A percentile compares a stretch with the other conserved stretches of the same genome.
Conservation (phyloP, 2,888 invertebrate genomes). For the Balanococcus diminutus region DNA sequence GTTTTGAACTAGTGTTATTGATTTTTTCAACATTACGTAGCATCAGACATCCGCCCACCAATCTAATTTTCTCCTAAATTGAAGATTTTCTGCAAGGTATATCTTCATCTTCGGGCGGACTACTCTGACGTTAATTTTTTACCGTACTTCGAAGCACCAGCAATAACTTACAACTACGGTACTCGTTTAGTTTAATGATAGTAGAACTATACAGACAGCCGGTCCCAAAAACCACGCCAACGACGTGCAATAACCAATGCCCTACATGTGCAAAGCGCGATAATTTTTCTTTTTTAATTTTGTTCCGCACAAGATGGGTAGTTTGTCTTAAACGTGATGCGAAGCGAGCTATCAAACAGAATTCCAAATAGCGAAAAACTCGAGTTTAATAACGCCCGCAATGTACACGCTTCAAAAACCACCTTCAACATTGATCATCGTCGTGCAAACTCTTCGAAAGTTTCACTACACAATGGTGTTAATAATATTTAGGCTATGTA, state of each 20-base stretch:
- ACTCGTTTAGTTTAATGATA: background rate
- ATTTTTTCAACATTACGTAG: too few relatives aligned
- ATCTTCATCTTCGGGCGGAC: background rate
- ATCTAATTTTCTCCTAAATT: background rate
- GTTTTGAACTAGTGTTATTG: too few relatives aligned
- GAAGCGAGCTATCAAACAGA: background rate
- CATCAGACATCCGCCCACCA: background rate
- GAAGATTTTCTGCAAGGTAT: background rate
- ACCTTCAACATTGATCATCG: background rate
- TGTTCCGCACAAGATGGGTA: background rate
- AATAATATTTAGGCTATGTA: background rate
- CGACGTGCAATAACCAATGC: background rate
- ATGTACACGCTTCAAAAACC: background rate
- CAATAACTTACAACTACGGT: background rate
- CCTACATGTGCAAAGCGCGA: background rate
- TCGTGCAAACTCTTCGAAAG: background rate
- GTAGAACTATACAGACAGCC: background rate
- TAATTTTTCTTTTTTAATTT: constrained; percentile 5
- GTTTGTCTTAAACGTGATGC: background rate
- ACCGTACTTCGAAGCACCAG: background rate
- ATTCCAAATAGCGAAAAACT: background rate
- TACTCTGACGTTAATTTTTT: background rate
- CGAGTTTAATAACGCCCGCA: background rate
- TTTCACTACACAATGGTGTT: background rate
- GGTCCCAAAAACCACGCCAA: background rate